phyloP scores from a whole-genome alignment of 2,888 invertebrate species.

The Pachydiplax longipennis region DNA sequence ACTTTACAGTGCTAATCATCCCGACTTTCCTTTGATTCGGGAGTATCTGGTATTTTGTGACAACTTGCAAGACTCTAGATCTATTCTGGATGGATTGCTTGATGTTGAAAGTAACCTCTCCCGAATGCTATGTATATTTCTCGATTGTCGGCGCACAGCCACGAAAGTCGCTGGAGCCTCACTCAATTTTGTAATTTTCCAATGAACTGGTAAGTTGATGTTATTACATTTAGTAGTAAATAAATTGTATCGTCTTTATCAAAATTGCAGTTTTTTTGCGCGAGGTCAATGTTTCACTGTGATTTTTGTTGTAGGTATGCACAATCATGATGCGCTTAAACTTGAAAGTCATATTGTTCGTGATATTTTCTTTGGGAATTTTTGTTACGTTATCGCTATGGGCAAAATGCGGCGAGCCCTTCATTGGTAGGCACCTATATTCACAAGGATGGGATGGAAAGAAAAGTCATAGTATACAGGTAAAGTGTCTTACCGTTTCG shows the following conservation, averaged over 20 bases:
- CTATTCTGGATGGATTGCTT: constrained; percentile 19
- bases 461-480: constrained; percentile 46
- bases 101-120: not conserved
- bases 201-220: constrained; percentile 1
- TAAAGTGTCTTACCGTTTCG: not conserved
- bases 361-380: constrained; percentile 70
- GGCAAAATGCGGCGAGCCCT: constrained; percentile 75
- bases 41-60: not conserved
- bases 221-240: not conserved
- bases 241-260: not conserved
- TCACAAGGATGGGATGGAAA: constrained; percentile 48
- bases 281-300: not conserved
- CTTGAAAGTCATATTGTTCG: constrained; percentile 75
- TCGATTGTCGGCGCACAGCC: not conserved
- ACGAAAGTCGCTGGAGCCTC: constrained; percentile 13
- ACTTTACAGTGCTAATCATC: not conserved
- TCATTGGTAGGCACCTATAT: constrained; percentile 36
- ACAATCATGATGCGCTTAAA: constrained; percentile 79
- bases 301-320: constrained; percentile 22
- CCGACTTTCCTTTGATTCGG: too few species aligned
- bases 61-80: too few species aligned
- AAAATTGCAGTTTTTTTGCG: not conserved
- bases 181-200: constrained; percentile 9
- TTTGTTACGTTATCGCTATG: constrained; percentile 76
- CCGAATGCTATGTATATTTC: constrained; percentile 2